Percentiles rank a stretch among this genome's conserved stretches.
Conservation (phyloP, 2,888 invertebrate genomes). For the Polietes domitor region DNA sequence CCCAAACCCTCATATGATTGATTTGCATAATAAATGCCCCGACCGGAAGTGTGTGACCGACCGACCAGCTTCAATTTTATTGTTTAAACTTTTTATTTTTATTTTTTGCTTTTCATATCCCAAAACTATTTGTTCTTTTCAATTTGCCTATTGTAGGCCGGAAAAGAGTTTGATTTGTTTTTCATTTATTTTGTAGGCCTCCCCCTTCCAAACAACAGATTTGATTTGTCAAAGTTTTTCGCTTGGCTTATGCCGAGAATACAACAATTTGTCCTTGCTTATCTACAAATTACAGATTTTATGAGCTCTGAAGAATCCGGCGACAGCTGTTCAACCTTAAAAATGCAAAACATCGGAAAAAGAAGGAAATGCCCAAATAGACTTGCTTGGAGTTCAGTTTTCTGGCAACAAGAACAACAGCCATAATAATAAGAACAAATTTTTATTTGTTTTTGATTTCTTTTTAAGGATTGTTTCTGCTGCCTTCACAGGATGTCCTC, state of each 20-base stretch:
- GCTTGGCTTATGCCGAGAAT: not conserved
- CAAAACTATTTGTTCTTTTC: not conserved
- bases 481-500: not conserved
- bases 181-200: not conserved
- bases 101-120: not conserved
- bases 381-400: not conserved
- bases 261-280: not conserved
- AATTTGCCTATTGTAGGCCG: not conserved
- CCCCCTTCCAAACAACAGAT: conserved; percentile 40
- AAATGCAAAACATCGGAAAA: not conserved
- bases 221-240: conserved; percentile 44
- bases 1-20: not conserved
- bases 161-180: conserved; percentile 4
- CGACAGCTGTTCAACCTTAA: conserved; percentile 45
- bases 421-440: conserved; percentile 15
- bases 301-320: not conserved
- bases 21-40: not conserved
- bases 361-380: not conserved
- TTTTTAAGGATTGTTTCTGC: not conserved
- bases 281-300: conserved; percentile 4
- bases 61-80: not conserved
- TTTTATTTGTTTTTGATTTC: conserved; percentile 30
- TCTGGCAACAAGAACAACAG: not conserved
- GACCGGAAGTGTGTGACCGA: not conserved
- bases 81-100: not conserved